A percentile compares a stretch with the other conserved stretches of the same genome.
phyloP scores from a whole-genome alignment of 2,113 vertebrate genomes.

The Oenanthe oenanthe region DNA sequence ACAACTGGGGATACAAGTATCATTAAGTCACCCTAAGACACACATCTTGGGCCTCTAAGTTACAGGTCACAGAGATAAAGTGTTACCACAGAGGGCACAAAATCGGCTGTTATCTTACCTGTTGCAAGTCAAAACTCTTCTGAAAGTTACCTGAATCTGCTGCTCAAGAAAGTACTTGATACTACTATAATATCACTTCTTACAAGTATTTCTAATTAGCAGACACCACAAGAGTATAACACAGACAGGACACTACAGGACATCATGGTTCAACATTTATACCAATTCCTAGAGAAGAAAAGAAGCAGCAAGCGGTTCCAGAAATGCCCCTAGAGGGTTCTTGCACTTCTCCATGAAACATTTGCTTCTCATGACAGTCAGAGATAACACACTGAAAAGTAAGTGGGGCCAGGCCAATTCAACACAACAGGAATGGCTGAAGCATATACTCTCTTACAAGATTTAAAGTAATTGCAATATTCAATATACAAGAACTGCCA shows the following conservation, averaged over 20 bases:
- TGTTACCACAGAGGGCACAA: neutral
- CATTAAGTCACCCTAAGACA: too few species aligned
- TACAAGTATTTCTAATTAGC: neutral
- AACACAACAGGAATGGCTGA: neutral
- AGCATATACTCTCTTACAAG: neutral
- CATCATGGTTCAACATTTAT: neutral
- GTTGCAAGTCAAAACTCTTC: neutral
- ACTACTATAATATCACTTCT: neutral
- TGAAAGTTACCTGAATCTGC: neutral
- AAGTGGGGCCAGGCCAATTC: neutral
- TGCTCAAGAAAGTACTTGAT: neutral
- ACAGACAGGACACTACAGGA: neutral
- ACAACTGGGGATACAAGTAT: too few species aligned
- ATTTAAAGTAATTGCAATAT: neutral
- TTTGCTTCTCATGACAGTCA: neutral
- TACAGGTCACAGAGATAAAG: neutral
- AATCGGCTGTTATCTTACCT: neutral
- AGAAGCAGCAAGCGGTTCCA: neutral
- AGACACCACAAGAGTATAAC: fast-evolving
- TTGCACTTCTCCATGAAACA: neutral
- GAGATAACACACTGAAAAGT: neutral
- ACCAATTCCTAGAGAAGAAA: neutral
- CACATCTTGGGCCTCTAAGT: neutral
- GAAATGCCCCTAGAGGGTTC: neutral
- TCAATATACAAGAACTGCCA: neutral